Evolutionary conservation across 2,888 invertebrate genomes (phyloP).

Genomic region (Microchrysa polita): DNA sequence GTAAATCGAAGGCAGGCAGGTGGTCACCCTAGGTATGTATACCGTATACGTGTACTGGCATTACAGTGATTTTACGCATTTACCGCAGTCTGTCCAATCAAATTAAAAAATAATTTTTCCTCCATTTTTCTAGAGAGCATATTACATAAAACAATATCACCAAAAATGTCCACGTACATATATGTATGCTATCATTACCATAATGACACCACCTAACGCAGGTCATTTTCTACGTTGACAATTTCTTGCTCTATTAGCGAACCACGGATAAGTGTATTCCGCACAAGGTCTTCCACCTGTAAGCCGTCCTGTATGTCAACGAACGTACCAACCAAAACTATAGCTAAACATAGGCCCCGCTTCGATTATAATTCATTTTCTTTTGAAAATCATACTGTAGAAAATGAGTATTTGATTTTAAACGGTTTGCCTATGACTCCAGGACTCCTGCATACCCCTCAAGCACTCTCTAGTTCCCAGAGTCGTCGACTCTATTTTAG

Average conservation of each 20-base stretch:
- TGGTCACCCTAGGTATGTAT: too few species aligned
- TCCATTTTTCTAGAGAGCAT: too few species aligned
- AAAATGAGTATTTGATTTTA: slow-evolving; percentile 46
- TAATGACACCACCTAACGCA: neutral
- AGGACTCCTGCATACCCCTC: too few species aligned
- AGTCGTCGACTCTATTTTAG: neutral
- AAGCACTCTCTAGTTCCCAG: slow-evolving; percentile 38
- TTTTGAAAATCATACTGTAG: slow-evolving; percentile 34
- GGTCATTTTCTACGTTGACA: neutral
- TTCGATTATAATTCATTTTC: slow-evolving; percentile 10
- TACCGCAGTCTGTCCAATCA: too few species aligned
- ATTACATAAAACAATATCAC: too few species aligned
- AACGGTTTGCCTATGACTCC: slow-evolving; percentile 25
- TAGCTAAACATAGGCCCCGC: neutral
- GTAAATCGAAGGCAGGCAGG: too few species aligned
- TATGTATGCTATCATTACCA: neutral
- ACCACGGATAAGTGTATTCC: slow-evolving; percentile 5
- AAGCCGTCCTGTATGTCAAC: slow-evolving; percentile 24
- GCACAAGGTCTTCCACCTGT: slow-evolving; percentile 32
- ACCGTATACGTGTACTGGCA: too few species aligned
- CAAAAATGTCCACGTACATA: too few species aligned
- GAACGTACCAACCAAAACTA: neutral
- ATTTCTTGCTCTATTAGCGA: slow-evolving; percentile 32
- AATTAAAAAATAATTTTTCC: too few species aligned
- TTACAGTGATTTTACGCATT: too few species aligned